Evolutionary conservation across 2,113 vertebrate species (phyloP).

Genomic region (Monopterus albus): DNA sequence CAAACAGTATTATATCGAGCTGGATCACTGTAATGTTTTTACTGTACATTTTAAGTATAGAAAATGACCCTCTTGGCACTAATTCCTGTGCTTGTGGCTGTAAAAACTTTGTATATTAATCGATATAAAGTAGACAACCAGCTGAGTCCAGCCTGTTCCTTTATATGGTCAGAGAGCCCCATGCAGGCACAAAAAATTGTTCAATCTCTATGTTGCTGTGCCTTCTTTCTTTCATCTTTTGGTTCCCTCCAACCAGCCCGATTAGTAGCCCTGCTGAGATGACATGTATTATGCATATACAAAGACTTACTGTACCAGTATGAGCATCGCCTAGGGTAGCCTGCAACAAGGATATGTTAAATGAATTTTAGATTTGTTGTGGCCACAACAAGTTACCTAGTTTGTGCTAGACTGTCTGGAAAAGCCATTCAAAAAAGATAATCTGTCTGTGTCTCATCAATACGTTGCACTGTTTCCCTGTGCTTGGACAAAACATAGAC

Average conservation of each 20-base stretch:
- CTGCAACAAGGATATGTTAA: constrained; percentile 67
- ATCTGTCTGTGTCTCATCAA: constrained; percentile 78
- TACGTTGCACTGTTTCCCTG: constrained; percentile 64
- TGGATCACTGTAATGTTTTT: too few species aligned
- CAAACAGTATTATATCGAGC: too few species aligned
- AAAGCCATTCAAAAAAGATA: constrained; percentile 82
- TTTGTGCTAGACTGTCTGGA: constrained; percentile 76
- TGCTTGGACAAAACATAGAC: constrained; percentile 67
- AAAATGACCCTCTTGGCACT: too few species aligned
- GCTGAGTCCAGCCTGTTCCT: not conserved
- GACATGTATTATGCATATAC: constrained; percentile 75
- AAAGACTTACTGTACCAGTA: constrained; percentile 74
- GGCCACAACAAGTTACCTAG: constrained; percentile 81
- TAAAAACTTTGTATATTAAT: too few species aligned
- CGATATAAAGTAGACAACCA: too few species aligned
- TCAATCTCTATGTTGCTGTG: constrained; percentile 75
- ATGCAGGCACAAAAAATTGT: constrained; percentile 65
- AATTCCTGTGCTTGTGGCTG: too few species aligned
- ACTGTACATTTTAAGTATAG: too few species aligned
- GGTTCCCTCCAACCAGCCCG: constrained; percentile 66
- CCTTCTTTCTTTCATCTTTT: constrained; percentile 66
- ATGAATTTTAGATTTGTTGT: constrained; percentile 78
- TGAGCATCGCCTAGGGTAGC: constrained; percentile 54
- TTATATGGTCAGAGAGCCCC: constrained; percentile 26
- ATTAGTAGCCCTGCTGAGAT: constrained; percentile 67